Evolutionary conservation across 2,888 invertebrate species (phyloP), one percentile per base, ranked within the genome.

Genomic region (Euplexia lucipara): DNA sequence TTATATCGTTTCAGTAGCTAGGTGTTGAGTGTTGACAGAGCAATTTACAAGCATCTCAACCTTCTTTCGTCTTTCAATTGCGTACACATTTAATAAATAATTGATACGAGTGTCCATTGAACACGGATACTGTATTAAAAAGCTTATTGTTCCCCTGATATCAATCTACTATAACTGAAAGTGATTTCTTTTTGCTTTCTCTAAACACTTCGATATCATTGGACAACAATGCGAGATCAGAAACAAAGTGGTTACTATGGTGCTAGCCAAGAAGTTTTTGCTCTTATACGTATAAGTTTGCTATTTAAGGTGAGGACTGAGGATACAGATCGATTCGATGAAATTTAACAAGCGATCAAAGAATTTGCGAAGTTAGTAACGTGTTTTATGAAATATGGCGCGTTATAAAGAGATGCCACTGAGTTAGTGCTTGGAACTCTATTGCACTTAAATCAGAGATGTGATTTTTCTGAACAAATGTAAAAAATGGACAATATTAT

Each of bases 151-250:
- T 59, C 57, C 47, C 20, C n/a, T 4, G 81, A 78, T 81, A 70
- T 20, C 42, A 57, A 78, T 81, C 78, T 49, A 63, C 61, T 63
- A 44, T 52, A 9, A 47, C 45, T 72, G 45, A 26, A 18, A 77
- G 52, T 60, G 52, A 73, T 78, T 67, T 67, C 57, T 69, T 74
- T 65, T 63, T 75, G 58, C 83, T 80, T 82, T 80, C 80, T 52
- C 80, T 51, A 26, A 69, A 65, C 44, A 6, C n/a, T 7, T n/a
- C 37, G 68, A 79, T 82, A 75, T 12, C 7, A 79, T 80, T 57
- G 39, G n/a, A 54, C 42, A 51, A 67, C 47, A 65, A 60, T 59
- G 32, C 45, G 51, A 61, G 51, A 70, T 54, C 68, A 44, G 34
- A 45, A 68, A 67, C 48, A 47, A 59, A 34, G 26, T 34, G 39